phyloP scores from a whole-genome alignment of 1,140 invertebrate genomes.

The Leptopilina boulardi region DNA sequence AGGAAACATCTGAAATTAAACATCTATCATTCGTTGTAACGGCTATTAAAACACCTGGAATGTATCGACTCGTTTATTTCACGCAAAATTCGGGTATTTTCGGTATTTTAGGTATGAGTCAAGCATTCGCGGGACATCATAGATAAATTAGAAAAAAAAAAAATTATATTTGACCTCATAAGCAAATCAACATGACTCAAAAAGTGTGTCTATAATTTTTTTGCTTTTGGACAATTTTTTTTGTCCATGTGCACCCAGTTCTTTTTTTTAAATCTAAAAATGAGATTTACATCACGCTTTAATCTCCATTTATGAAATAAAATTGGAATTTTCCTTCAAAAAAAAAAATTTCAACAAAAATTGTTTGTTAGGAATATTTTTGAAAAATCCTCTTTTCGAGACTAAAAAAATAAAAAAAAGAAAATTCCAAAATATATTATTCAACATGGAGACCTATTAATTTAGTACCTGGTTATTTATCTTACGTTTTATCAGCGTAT shows the following conservation, averaged over 20 bases:
- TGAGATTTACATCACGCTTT: not conserved
- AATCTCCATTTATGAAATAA: too few species aligned
- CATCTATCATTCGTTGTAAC: slow-evolving; percentile 78
- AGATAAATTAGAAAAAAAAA: slow-evolving; percentile 41
- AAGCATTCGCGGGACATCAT: slow-evolving; percentile 71
- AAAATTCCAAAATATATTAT: not conserved
- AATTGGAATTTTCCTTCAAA: too few species aligned
- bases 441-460: not conserved
- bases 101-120: slow-evolving; percentile 78
- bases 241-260: not conserved
- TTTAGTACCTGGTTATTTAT: slow-evolving; percentile 63
- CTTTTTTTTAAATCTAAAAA: not conserved
- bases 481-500: slow-evolving; percentile 1
- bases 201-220: not conserved
- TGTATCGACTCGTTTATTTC: slow-evolving; percentile 86
- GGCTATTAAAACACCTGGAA: slow-evolving; percentile 79
- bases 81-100: slow-evolving; percentile 82
- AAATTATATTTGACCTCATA: not conserved
- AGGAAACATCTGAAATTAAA: slow-evolving; percentile 37
- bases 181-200: not conserved
- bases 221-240: not conserved
- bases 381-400: too few species aligned
- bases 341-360: too few species aligned
- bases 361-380: too few species aligned
- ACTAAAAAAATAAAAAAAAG: too few species aligned